Percentiles rank a stretch among this genome's conserved stretches.
These are phyloP conservation scores for Pseudorasbora parva DNA, from an alignment of 2,113 vertebrate species.

Conservation along the genomic window DNA sequence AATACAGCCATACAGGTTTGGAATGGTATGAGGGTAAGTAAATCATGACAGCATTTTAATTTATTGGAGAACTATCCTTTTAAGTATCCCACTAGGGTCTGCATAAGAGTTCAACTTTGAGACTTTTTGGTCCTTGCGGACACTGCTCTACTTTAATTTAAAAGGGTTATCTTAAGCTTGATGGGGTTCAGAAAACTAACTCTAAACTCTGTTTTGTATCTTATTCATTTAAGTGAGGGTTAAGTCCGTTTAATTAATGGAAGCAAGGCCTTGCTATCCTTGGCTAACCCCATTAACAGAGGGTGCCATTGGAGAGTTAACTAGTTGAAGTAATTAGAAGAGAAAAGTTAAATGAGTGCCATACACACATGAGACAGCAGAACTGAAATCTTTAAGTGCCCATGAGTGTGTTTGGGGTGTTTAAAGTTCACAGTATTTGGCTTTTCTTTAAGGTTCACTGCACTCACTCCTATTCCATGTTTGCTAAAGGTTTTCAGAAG, in stretches of 20 bases:
- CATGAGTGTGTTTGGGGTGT: conserved; percentile 12
- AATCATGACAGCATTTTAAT: background rate
- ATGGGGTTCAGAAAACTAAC: conserved; percentile 25
- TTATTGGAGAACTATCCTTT: background rate
- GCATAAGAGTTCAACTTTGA: conserved; percentile 25
- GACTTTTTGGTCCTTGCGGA: background rate
- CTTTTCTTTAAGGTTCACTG: background rate
- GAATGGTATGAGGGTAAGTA: background rate
- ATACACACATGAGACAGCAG: background rate
- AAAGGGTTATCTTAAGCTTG: conserved; percentile 44
- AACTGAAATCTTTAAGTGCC: conserved; percentile 25
- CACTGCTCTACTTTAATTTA: conserved; percentile 12
- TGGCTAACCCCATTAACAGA: conserved; percentile 46
- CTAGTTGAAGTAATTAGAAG: conserved; percentile 50
- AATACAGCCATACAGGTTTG: background rate
- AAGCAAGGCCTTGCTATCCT: conserved; percentile 43
- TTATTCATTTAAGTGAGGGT: conserved; percentile 37
- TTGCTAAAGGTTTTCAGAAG: background rate
- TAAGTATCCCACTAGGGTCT: conserved; percentile 8
- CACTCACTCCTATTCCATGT: background rate
- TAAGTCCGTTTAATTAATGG: conserved; percentile 54
- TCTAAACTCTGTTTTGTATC: conserved; percentile 28
- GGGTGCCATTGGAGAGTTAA: conserved; percentile 53
- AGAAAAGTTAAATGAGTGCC: conserved; percentile 27
- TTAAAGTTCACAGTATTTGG: background rate